These are phyloP conservation scores for Phortica magna DNA, from an alignment of 2,888 invertebrate genomes.

Conservation along the genomic window DNA sequence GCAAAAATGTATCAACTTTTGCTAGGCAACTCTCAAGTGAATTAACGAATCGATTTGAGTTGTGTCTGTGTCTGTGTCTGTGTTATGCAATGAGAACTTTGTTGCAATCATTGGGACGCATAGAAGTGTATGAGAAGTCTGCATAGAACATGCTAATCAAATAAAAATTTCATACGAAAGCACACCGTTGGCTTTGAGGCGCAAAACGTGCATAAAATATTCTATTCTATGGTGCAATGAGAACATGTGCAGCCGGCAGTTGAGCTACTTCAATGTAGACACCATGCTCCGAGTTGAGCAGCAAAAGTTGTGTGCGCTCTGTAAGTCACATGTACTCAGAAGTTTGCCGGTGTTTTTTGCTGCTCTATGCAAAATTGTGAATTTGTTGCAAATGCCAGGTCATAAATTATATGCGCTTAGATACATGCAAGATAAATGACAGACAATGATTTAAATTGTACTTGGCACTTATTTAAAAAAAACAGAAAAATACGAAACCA, in stretches of 20 bases:
- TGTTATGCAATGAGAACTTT: not conserved
- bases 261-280: no score
- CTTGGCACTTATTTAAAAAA: slow-evolving; percentile 44
- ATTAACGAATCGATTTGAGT: not conserved
- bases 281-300: not conserved
- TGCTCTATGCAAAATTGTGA: not conserved
- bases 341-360: not conserved
- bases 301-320: no score
- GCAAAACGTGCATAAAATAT: slow-evolving; percentile 23
- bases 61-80: not conserved
- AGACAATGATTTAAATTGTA: slow-evolving; percentile 44
- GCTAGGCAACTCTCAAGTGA: slow-evolving; percentile 11
- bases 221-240: not conserved
- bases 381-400: not conserved
- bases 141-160: slow-evolving; percentile 9
- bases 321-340: not conserved
- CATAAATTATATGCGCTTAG: slow-evolving; percentile 18
- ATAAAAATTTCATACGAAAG: slow-evolving; percentile 28
- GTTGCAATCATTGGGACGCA: not conserved
- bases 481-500: not conserved
- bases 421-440: slow-evolving; percentile 34
- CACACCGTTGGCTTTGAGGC: not conserved
- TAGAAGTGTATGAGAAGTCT: no score
- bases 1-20: not conserved
- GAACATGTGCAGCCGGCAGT: not conserved